These are phyloP conservation scores for Criorhina ranunculi DNA, from an alignment of 2,888 invertebrate species.

Conservation along the genomic window DNA sequence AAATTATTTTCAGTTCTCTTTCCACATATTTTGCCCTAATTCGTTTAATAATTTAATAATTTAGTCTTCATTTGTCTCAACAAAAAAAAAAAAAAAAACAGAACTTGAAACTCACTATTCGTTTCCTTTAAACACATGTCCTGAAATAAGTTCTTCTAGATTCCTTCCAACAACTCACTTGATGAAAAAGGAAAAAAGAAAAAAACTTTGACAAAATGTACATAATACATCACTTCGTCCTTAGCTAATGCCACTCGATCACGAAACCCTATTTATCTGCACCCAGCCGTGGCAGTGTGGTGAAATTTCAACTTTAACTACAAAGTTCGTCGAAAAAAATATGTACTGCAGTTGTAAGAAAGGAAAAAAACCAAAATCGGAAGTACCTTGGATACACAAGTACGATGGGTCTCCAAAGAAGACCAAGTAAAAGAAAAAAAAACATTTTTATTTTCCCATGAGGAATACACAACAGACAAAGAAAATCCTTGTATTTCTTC, in stretches of 20 bases:
- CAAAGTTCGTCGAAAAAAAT: conserved; percentile 34
- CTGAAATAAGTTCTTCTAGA: conserved; percentile 22
- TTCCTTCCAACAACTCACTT: conserved; percentile 23
- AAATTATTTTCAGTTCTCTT: too few relatives aligned
- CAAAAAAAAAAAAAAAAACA: too few relatives aligned
- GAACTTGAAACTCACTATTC: too few relatives aligned
- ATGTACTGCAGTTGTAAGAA: conserved; percentile 45
- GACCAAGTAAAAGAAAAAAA: conserved; percentile 22
- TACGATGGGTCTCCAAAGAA: not conserved
- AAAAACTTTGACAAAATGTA: conserved; percentile 68
- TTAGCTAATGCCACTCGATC: conserved; percentile 72
- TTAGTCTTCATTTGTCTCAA: not conserved
- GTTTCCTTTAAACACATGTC: conserved; percentile 16
- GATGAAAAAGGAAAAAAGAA: conserved; percentile 35
- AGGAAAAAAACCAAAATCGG: conserved; percentile 4
- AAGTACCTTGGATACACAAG: conserved; percentile 34
- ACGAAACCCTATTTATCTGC: conserved; percentile 70
- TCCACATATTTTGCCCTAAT: too few relatives aligned
- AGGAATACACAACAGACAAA: conserved; percentile 51
- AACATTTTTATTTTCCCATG: conserved; percentile 55
- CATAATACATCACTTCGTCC: conserved; percentile 73
- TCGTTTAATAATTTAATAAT: not conserved
- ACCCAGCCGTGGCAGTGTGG: conserved; percentile 53
- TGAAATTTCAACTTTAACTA: conserved; percentile 49
- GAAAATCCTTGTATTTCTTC: conserved; percentile 54